Evolutionary conservation across 2,888 invertebrate species (phyloP), one percentile per base, ranked within the genome.

Genomic region (Nemurella pictetii): DNA sequence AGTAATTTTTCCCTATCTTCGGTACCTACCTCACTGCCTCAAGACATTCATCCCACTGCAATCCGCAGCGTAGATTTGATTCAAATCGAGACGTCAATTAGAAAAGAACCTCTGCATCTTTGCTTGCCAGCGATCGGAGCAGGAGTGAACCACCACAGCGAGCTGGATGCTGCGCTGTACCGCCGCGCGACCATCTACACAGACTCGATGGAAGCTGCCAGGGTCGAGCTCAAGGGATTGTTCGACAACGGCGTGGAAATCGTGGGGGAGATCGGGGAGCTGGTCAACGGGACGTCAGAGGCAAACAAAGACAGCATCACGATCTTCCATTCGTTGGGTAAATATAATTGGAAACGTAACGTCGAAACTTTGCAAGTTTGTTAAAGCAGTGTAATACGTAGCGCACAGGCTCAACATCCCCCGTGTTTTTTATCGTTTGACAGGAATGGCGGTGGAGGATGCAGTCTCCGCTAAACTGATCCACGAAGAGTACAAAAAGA

Each of bases 101-200:
- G n/a, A n/a, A n/a, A n/a, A n/a, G n/a, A n/a, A n/a, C n/a, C n/a
- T n/a, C n/a, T n/a, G n/a, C n/a, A n/a, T n/a, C n/a, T n/a, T n/a
- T n/a, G n/a, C n/a, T n/a, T n/a, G n/a, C n/a, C n/a, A 94, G 94
- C 93, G 87, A 91, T 94, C 78, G 94, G 94, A 20, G 93, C 93
- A 25, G 92, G 90, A 85, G 88, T 77, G 86, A 90, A 87, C 89
- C 92, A 92, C 88, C 91, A 89, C 85, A 89, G 89, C 1, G 94
- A 94, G 89, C 88, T 94, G 26, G 90, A 91, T 2, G 88, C 90
- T 15, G 90, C 91, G 25, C 89, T 94, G 35, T 93, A 94, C 89
- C 89, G 88, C 84, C 88, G 89, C 27, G 89, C 92, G 0, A 88
- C 89, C 15, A 90, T 94, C 15, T 94, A 92, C 88, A 92, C 93